phyloP scores from a whole-genome alignment of 1,140 invertebrate genomes.

The Pemphigus obesinymphae region DNA sequence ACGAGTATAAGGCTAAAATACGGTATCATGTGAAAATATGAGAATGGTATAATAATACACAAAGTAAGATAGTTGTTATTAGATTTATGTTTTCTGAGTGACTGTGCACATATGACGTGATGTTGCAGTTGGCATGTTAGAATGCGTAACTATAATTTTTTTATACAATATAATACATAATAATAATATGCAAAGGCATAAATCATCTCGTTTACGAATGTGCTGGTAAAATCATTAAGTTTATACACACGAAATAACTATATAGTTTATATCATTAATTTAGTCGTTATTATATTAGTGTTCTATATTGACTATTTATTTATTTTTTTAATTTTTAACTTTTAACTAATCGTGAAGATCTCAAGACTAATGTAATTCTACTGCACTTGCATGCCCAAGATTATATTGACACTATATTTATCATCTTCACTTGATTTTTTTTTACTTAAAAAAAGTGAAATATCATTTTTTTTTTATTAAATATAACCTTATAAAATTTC shows the following conservation, averaged over 20 bases:
- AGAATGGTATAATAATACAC: constrained; percentile 29
- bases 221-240: background rate
- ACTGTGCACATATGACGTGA: constrained; percentile 12
- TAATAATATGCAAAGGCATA: constrained; percentile 10
- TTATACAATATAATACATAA: background rate
- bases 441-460: no score
- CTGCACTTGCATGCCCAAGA: no score
- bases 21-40: constrained; percentile 17
- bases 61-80: constrained; percentile 29
- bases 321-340: no score
- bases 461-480: no score
- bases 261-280: no score
- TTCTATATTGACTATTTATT: no score
- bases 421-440: no score
- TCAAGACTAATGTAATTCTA: no score
- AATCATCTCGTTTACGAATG: background rate
- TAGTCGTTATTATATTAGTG: no score
- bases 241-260: background rate
- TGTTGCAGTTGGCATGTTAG: background rate
- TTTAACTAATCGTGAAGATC: no score
- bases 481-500: no score
- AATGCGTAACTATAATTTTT: constrained; percentile 19
- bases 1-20: constrained; percentile 24
- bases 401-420: no score
- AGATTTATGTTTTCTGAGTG: constrained; percentile 21